These are phyloP conservation scores for Drosophila ohnishii DNA, from an alignment of 1,140 invertebrate species.

Conservation along the genomic window DNA sequence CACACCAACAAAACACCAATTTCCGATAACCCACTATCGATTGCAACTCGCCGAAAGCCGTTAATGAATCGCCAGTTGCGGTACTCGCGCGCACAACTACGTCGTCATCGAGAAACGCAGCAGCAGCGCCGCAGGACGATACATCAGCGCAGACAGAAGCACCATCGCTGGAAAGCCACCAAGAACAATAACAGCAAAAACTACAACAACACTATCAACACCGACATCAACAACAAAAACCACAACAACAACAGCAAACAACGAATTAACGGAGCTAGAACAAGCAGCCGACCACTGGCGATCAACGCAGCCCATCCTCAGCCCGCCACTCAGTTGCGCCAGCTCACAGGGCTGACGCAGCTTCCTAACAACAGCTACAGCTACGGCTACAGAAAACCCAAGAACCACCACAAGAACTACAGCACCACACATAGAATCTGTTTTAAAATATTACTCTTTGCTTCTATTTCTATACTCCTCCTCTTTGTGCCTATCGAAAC, in stretches of 20 bases:
- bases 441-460: constrained; percentile 56
- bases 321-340: constrained; percentile 77
- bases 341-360: constrained; percentile 66
- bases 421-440: constrained; percentile 57
- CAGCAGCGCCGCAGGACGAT: constrained; percentile 35
- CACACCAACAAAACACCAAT: constrained; percentile 4
- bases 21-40: constrained; percentile 4
- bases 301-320: constrained; percentile 79
- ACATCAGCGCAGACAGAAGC: constrained; percentile 47
- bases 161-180: constrained; percentile 64
- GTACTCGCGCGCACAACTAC: constrained; percentile 37
- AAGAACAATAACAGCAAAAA: constrained; percentile 11
- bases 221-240: constrained; percentile 17
- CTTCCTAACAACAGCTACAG: constrained; percentile 36
- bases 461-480: constrained; percentile 74
- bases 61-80: constrained; percentile 59
- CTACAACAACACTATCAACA: constrained; percentile 14
- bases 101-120: constrained; percentile 31
- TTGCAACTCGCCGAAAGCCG: constrained; percentile 14
- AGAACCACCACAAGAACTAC: constrained; percentile 50
- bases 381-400: constrained; percentile 45
- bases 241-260: constrained; percentile 32
- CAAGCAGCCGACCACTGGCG: constrained; percentile 73
- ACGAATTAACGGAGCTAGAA: constrained; percentile 77
- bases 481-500: constrained; percentile 78